Evolutionary conservation across 1,140 invertebrate species (phyloP).

Genomic region (Protaetia brevitarsis): DNA sequence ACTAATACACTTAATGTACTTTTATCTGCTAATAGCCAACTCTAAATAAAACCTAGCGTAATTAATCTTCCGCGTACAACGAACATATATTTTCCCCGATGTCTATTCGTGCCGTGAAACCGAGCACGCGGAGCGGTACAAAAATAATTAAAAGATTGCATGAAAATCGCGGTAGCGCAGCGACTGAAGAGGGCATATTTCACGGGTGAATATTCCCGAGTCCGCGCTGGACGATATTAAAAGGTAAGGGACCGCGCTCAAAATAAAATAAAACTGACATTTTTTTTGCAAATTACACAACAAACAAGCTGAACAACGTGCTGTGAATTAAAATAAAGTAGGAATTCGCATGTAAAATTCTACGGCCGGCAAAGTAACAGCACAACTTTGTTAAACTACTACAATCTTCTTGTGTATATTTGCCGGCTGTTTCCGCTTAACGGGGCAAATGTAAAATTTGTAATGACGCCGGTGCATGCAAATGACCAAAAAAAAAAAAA

Average conservation of each 20-base stretch:
- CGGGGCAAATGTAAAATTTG: slow-evolving; percentile 1
- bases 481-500: not conserved
- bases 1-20: no score
- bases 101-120: not conserved
- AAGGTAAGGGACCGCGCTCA: not conserved
- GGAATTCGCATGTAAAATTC: slow-evolving; percentile 14
- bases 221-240: not conserved
- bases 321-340: slow-evolving; percentile 11
- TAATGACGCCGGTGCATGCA: not conserved
- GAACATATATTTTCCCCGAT: slow-evolving; percentile 1
- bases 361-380: not conserved
- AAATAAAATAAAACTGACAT: slow-evolving; percentile 7
- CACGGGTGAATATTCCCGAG: not conserved
- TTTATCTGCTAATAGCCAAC: no score
- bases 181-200: not conserved
- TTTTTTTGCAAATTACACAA: slow-evolving; percentile 15
- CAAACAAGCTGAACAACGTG: slow-evolving; percentile 11
- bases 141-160: slow-evolving; percentile 10
- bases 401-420: not conserved
- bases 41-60: not conserved
- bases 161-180: not conserved
- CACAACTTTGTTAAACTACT: slow-evolving; percentile 15
- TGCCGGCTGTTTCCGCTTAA: not conserved
- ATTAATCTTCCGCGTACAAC: not conserved
- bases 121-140: not conserved